These are phyloP conservation scores for Heterocephalus glaber DNA, from an alignment of 2,113 vertebrate genomes.

Conservation along the genomic window DNA sequence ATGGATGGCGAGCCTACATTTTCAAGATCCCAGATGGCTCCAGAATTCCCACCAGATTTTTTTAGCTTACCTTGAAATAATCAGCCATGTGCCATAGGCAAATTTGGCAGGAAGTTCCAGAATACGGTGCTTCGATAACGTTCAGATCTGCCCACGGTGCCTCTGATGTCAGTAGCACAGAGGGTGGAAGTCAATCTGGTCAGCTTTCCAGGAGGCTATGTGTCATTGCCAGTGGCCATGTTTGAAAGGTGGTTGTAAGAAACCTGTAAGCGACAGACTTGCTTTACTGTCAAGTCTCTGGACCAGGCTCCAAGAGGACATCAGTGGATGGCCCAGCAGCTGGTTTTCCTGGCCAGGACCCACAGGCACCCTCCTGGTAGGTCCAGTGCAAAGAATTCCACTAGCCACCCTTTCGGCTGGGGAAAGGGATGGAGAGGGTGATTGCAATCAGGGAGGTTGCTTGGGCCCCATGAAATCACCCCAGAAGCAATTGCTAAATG, in stretches of 20 bases:
- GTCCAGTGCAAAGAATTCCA: not conserved
- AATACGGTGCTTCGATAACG: not conserved
- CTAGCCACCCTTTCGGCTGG: conserved; percentile 62
- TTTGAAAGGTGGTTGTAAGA: not conserved
- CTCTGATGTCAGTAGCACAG: not conserved
- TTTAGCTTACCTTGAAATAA: not conserved
- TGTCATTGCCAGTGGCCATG: not conserved
- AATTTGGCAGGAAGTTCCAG: not conserved
- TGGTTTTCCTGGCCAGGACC: not conserved
- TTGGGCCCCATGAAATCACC: conserved; percentile 44
- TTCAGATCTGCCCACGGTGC: not conserved
- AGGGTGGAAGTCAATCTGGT: not conserved
- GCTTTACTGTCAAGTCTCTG: not conserved
- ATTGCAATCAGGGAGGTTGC: conserved; percentile 25
- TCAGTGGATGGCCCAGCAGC: too few species aligned
- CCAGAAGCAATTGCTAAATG: conserved; percentile 15
- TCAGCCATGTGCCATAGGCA: not conserved
- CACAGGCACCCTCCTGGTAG: not conserved
- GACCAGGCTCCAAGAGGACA: not conserved
- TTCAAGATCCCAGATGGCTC: not conserved
- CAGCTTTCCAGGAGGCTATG: not conserved
- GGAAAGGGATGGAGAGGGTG: conserved; percentile 17
- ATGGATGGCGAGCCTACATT: not conserved
- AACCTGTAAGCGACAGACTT: not conserved
- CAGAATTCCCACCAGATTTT: not conserved